A percentile compares a stretch with the other conserved stretches of the same genome.
These are phyloP conservation scores for Ophion ellenae DNA, from an alignment of 2,888 invertebrate species.

Conservation along the genomic window DNA sequence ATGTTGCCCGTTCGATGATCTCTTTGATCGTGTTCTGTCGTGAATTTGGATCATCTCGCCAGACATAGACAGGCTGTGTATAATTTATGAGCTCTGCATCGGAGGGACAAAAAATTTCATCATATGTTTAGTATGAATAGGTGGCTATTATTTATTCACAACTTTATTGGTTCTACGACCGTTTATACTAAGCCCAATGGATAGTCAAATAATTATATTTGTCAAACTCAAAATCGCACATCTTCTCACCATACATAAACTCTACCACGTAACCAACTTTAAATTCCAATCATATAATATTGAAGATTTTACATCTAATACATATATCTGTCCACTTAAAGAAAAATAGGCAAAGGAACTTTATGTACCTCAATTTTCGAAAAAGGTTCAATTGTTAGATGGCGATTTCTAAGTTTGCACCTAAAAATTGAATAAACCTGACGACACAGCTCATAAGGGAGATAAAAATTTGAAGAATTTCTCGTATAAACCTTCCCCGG, in stretches of 20 bases:
- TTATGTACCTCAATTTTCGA: neutral
- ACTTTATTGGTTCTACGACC: neutral
- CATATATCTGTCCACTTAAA: neutral
- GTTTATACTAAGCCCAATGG: neutral
- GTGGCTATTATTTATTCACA: neutral
- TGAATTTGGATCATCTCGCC: slow-evolving; percentile 96
- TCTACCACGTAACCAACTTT: neutral
- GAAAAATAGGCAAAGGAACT: neutral
- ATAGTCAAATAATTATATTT: neutral
- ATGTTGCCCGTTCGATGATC: slow-evolving; percentile 93
- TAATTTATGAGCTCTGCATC: slow-evolving; percentile 93
- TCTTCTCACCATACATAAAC: neutral
- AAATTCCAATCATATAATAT: neutral
- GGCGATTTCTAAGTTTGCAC: neutral
- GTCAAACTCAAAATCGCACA: neutral
- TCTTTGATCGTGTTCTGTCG: slow-evolving; percentile 95
- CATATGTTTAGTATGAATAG: neutral
- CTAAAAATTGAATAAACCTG: neutral
- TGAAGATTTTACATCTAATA: neutral
- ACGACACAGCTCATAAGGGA: neutral
- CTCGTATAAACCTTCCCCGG: neutral
- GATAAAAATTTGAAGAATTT: neutral
- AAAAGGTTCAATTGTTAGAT: neutral
- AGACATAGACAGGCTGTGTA: slow-evolving; percentile 97
- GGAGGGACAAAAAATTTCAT: slow-evolving; percentile 11